phyloP scores from a whole-genome alignment of 1,140 invertebrate genomes.

The Acromyrmex echinatior region DNA sequence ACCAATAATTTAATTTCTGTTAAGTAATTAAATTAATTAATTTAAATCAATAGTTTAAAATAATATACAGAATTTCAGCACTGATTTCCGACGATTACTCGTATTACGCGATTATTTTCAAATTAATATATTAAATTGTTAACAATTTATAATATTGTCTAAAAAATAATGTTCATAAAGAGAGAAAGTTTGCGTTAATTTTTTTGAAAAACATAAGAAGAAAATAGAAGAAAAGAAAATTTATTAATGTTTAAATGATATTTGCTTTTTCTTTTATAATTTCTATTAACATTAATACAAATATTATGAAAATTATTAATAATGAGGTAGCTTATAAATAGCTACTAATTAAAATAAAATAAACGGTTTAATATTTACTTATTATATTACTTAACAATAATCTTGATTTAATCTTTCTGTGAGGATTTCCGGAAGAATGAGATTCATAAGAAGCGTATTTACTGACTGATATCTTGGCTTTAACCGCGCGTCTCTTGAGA shows the following conservation, averaged over 20 bases:
- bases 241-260: background rate
- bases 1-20: slow-evolving; percentile 1
- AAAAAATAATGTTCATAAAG: background rate
- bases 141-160: background rate
- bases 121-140: background rate
- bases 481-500: slow-evolving; percentile 23
- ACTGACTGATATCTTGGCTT: slow-evolving; percentile 20
- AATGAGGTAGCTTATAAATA: background rate
- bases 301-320: background rate
- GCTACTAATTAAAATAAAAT: background rate
- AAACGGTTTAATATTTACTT: background rate
- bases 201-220: background rate
- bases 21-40: background rate
- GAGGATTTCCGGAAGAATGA: background rate
- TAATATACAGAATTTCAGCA: background rate
- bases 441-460: background rate
- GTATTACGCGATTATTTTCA: background rate
- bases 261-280: background rate
- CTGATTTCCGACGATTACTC: background rate
- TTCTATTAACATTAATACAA: background rate
- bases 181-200: background rate
- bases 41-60: background rate
- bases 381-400: background rate
- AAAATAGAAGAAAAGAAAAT: background rate
- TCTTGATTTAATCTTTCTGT: background rate